phyloP scores from a whole-genome alignment of 92 coral and sea anemone species.

The Montipora capitata region DNA sequence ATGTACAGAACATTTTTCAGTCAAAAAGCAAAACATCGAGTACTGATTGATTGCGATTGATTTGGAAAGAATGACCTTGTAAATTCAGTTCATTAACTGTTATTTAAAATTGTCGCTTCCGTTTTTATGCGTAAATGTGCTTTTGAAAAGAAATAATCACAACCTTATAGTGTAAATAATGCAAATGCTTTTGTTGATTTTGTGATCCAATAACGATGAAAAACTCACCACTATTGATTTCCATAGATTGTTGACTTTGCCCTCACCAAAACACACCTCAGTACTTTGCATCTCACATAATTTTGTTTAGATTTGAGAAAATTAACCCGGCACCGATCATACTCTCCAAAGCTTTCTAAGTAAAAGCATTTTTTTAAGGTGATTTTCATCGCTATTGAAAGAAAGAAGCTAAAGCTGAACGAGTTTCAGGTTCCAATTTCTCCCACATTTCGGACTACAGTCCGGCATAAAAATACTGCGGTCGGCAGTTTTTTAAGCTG shows the following conservation, averaged over 20 bases:
- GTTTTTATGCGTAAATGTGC: slow-evolving; percentile 20
- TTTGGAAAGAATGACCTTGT: not conserved
- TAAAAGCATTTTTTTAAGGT: not conserved
- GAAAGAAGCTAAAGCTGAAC: no score
- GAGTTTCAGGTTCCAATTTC: no score
- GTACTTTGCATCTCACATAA: not conserved
- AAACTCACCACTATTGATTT: not conserved
- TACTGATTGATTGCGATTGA: not conserved
- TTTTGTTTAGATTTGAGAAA: not conserved
- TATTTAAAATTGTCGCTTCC: slow-evolving; percentile 56
- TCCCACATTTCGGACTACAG: no score
- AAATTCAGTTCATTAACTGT: slow-evolving; percentile 33
- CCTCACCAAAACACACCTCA: not conserved
- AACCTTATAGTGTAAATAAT: slow-evolving; percentile 9
- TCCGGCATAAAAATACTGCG: no score
- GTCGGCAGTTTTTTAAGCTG: no score
- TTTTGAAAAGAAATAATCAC: slow-evolving; percentile 15
- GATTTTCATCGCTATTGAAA: no score
- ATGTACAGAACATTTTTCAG: not conserved
- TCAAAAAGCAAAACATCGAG: not conserved
- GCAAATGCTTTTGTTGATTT: not conserved
- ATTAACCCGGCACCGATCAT: not conserved
- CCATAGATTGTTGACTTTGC: not conserved
- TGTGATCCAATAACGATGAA: not conserved
- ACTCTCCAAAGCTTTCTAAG: not conserved